Conservation (phyloP, 2,797 vertebrate genomes). For the Phaenicophaeus curvirostris region DNA sequence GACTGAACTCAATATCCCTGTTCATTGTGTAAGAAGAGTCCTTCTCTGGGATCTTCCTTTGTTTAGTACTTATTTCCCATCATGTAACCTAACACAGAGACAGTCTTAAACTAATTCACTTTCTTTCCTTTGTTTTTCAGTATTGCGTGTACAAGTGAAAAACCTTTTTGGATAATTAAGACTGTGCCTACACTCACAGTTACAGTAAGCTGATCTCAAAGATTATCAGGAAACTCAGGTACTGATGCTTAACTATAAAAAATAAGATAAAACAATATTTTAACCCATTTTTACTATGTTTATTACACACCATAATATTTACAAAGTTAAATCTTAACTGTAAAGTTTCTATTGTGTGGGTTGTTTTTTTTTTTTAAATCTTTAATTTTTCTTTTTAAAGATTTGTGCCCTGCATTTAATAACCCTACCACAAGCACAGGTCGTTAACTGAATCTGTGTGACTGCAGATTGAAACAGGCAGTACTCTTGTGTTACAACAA, state of each 20-base stretch:
- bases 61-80: slow-evolving; percentile 60
- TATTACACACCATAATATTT: slow-evolving; percentile 78
- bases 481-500: slow-evolving; percentile 86
- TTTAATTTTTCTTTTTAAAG: slow-evolving; percentile 44
- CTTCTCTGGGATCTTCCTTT: slow-evolving; percentile 33
- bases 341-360: slow-evolving; percentile 66
- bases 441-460: slow-evolving; percentile 68
- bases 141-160: slow-evolving; percentile 65
- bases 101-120: slow-evolving; percentile 55
- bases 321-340: slow-evolving; percentile 79
- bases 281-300: slow-evolving; percentile 77
- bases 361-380: background rate
- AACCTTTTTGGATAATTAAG: slow-evolving; percentile 62
- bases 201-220: slow-evolving; percentile 65
- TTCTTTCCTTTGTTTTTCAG: slow-evolving; percentile 55
- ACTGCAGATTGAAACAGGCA: slow-evolving; percentile 87
- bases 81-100: slow-evolving; percentile 40
- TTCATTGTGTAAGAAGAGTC: background rate
- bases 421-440: slow-evolving; percentile 74
- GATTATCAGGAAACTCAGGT: slow-evolving; percentile 62
- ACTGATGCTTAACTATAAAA: slow-evolving; percentile 73
- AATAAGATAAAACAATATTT: slow-evolving; percentile 77
- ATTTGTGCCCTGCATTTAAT: slow-evolving; percentile 74
- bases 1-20: slow-evolving; percentile 55
- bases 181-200: slow-evolving; percentile 58